These are phyloP conservation scores for Trichopoda pennipes DNA, from an alignment of 2,888 invertebrate species.

Conservation along the genomic window DNA sequence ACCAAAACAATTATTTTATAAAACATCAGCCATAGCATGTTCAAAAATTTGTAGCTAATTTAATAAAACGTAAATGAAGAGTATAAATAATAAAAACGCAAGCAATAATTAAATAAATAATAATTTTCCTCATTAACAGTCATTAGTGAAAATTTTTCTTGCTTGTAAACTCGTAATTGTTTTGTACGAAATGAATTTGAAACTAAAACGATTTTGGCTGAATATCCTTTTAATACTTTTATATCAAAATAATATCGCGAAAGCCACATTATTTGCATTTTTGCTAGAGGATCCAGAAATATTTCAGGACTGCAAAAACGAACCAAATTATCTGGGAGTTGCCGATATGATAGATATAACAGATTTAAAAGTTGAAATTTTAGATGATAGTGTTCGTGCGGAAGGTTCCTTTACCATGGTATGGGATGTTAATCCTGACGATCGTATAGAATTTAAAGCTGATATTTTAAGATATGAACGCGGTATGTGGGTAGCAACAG, in stretches of 20 bases:
- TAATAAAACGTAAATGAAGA: neutral
- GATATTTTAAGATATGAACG: slow-evolving; percentile 52
- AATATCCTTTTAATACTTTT: slow-evolving; percentile 1
- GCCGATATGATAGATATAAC: slow-evolving; percentile 44
- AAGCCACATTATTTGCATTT: slow-evolving; percentile 28
- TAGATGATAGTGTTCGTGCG: slow-evolving; percentile 46
- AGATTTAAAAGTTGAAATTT: slow-evolving; percentile 41
- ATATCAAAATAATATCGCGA: neutral
- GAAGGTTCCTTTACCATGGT: slow-evolving; percentile 37
- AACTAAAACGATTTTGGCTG: neutral
- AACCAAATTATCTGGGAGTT: slow-evolving; percentile 35
- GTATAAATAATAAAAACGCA: slow-evolving; percentile 37
- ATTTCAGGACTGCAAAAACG: slow-evolving; percentile 52
- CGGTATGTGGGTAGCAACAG: slow-evolving; percentile 54
- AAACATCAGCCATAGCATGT: neutral
- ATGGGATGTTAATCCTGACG: slow-evolving; percentile 47
- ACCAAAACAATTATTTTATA: neutral
- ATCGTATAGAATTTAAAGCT: slow-evolving; percentile 44
- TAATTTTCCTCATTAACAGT: neutral
- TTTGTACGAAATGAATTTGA: neutral
- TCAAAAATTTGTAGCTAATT: neutral
- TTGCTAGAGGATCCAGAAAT: slow-evolving; percentile 34
- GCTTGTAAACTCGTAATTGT: neutral
- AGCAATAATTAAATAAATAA: neutral
- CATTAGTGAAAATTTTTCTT: neutral